Base-by-base conservation (phyloP, 2,797 vertebrate genomes). In the Falco peregrinus region DNA sequence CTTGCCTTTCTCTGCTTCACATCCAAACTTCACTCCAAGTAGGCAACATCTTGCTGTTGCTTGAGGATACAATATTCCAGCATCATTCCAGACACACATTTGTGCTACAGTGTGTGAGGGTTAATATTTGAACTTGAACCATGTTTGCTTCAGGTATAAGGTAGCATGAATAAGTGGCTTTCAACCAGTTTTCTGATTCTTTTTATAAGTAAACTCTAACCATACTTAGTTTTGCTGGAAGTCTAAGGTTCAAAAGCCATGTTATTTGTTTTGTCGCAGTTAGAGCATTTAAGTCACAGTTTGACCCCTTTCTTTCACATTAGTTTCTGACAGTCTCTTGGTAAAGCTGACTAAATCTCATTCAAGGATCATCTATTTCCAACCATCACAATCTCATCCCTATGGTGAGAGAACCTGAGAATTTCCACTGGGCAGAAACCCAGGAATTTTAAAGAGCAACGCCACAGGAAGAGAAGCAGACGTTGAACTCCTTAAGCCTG, bases 321-420 rank as follows among this genome's bases (percentile, higher is more conserved):
- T 8, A 50, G 20, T 15, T 31, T 50, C 43, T 29, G 37, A 64
- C 20, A 8, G 7, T 2, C 22, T 71, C 60, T 22, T 6, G 12
- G 67, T 6, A 63, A 50, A 82, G 7, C 59, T 33, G n/a, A 47
- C 45, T 71, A 45, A 43, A 39, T 9, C 12, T 35, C 1, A 0
- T 26, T 29, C 26, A 45, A 75, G 21, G 5, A 77, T 41, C 41
- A 45, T 5, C 22, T n/a, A 13, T 31, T 74, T 28, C 41, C 43
- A 57, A 8, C 4, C 13, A 28, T 4, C 19, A 25, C 2, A 26
- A 45, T 7, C 48, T 28, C 47, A n/a, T 17, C 19, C 17, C 39
- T 24, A 5, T 0, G 3, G 24, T 1, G 39, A 33, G 7, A 53
- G 33, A 70, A 22, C 13, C 7, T 2, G 4, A 12, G 35, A 63